Evolutionary conservation across 2,888 invertebrate species (phyloP).

Genomic region (Parelbella ahira): DNA sequence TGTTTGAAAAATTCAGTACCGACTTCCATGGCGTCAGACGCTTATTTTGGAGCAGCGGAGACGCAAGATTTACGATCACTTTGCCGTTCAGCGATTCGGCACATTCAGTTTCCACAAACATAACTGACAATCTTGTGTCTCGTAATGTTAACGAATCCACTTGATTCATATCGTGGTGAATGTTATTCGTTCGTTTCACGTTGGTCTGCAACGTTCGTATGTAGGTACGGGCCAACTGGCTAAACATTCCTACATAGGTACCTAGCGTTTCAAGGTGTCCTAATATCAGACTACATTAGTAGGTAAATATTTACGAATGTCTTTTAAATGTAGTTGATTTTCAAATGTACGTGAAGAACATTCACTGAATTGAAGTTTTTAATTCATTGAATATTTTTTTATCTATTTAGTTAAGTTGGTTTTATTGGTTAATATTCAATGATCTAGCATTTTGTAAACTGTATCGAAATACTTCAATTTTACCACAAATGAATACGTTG

Average conservation of each 20-base stretch:
- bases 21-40: constrained; percentile 34
- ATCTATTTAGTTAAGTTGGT: too few relatives aligned
- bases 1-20: constrained; percentile 27
- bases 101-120: constrained; percentile 61
- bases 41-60: constrained; percentile 66
- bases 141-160: constrained; percentile 64
- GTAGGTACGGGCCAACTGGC: constrained; percentile 6
- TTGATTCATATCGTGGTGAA: constrained; percentile 37
- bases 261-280: constrained; percentile 6
- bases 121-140: constrained; percentile 70
- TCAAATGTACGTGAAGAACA: too few relatives aligned
- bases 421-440: too few relatives aligned
- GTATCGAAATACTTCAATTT: too few relatives aligned
- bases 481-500: too few relatives aligned
- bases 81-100: constrained; percentile 69
- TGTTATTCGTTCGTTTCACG: constrained; percentile 7
- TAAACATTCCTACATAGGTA: constrained; percentile 1
- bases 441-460: too few relatives aligned
- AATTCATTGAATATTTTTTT: too few relatives aligned
- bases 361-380: too few relatives aligned
- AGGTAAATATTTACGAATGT: too few relatives aligned
- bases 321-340: too few relatives aligned
- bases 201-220: constrained; percentile 3
- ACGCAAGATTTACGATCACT: constrained; percentile 70
- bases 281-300: too few relatives aligned